Evolutionary conservation across 1,140 invertebrate species (phyloP).

Genomic region (Drosophila pandora): DNA sequence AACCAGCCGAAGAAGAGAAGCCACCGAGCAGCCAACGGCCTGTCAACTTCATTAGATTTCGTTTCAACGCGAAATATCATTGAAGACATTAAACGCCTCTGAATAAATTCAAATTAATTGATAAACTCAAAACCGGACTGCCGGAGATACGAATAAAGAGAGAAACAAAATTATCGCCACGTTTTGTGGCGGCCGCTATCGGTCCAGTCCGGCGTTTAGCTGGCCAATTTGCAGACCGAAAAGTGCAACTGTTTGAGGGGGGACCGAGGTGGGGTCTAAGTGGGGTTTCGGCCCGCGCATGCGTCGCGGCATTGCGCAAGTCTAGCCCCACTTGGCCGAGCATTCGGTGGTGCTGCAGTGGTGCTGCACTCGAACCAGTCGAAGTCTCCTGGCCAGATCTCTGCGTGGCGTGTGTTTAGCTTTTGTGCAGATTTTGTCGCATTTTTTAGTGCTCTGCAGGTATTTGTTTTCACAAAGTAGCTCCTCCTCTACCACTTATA

Average conservation of each 20-base stretch:
- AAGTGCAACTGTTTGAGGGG: conserved; percentile 60
- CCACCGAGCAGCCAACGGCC: conserved; percentile 45
- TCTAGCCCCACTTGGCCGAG: conserved; percentile 29
- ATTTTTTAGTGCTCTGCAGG: conserved; percentile 51
- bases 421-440: conserved; percentile 76
- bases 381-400: not conserved
- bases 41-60: conserved; percentile 66
- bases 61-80: conserved; percentile 60
- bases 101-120: conserved; percentile 81
- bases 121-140: conserved; percentile 64
- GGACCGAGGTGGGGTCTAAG: not conserved
- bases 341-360: conserved; percentile 6
- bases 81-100: conserved; percentile 78
- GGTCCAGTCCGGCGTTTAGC: conserved; percentile 65
- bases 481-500: not conserved
- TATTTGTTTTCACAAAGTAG: conserved; percentile 61
- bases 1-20: conserved; percentile 19
- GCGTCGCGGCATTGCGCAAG: conserved; percentile 72
- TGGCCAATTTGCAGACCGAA: conserved; percentile 75
- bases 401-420: conserved; percentile 45
- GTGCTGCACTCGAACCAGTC: conserved; percentile 6
- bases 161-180: conserved; percentile 69
- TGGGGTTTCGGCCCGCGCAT: conserved; percentile 46
- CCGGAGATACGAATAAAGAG: conserved; percentile 6
- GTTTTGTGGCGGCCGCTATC: conserved; percentile 59